Evolutionary conservation across 23 tunicate genomes (phyloP), one percentile per base, ranked within the genome.

Genomic region (Diplosoma virens): DNA sequence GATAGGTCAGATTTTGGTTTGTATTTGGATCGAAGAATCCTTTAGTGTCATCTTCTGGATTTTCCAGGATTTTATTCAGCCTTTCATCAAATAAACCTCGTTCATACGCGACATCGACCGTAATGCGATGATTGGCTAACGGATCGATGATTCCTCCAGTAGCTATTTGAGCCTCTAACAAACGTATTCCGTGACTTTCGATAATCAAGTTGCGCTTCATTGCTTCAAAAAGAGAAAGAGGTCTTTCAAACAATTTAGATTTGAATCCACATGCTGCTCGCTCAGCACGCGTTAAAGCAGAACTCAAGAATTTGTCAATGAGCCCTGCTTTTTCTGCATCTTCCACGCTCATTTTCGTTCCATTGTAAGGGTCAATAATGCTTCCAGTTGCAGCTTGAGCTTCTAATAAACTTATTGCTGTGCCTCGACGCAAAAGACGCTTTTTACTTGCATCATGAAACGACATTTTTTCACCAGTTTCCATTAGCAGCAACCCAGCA

Each of bases 11-110:
- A 68, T 95, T 95, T 76, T 95, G 97, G 58, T 84, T 74, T 7
- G 99, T 95, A 59, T 95, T 95, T 21, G 99, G 99, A 73, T 95
- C 99, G 41, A 89, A 92, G 54, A 95, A 95, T 14, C 96, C 93
- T 66, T 82, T 85, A 29, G 97, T 92, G 33, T 92, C 97, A 61
- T 92, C 97, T 18, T 87, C 82, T 0, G 97, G 92, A 47, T 92
- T 90, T 45, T 92, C 97, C 1, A 95, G 59, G 20, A 95, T 89
- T 33, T 78, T 55, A 20, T 89, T 79, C 71, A 95, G 63, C 48
- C 93, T 55, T 66, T 86, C 77, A 66, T 95, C 93, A 53, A 95
- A 89, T 25, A 95, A 69, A 32, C 89, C 86, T 14, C 96, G 84
- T 65, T 95, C 87, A 72, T 73, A 92, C 0, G 99, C 99, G 22